phyloP scores from a whole-genome alignment of 1,140 invertebrate species.

The Calliphora vicina region DNA sequence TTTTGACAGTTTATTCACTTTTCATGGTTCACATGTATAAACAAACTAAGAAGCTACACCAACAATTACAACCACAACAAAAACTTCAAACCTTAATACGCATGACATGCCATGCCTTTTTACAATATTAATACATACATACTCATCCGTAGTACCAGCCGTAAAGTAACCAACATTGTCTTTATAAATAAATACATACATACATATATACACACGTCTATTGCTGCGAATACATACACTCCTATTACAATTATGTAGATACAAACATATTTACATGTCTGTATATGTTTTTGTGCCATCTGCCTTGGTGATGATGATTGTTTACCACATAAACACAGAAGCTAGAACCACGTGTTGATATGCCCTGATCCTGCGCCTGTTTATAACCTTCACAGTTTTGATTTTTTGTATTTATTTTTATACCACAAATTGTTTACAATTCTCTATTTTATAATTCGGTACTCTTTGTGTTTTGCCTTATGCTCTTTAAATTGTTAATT shows the following conservation, averaged over 20 bases:
- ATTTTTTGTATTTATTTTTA: not conserved
- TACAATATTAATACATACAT: not conserved
- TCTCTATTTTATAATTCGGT: too few relatives aligned
- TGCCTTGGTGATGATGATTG: not conserved
- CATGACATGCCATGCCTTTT: constrained; percentile 32
- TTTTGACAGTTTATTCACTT: constrained; percentile 14
- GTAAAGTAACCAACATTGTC: not conserved
- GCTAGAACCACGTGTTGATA: constrained; percentile 62
- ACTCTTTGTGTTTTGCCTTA: not conserved
- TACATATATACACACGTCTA: not conserved
- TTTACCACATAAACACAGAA: not conserved
- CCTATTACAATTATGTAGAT: too few relatives aligned
- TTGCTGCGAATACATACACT: not conserved
- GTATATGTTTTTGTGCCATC: not conserved
- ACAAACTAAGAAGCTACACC: not conserved
- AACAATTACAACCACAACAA: not conserved
- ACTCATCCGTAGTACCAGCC: not conserved
- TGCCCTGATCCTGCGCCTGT: constrained; percentile 59
- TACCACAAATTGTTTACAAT: not conserved
- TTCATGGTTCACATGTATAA: constrained; percentile 26
- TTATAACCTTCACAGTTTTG: not conserved
- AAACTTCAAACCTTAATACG: constrained; percentile 19
- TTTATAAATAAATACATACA: not conserved
- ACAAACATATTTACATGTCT: too few relatives aligned
- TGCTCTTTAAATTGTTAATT: not conserved